phyloP scores from a whole-genome alignment of 2,888 invertebrate genomes.

The Emesis russula region DNA sequence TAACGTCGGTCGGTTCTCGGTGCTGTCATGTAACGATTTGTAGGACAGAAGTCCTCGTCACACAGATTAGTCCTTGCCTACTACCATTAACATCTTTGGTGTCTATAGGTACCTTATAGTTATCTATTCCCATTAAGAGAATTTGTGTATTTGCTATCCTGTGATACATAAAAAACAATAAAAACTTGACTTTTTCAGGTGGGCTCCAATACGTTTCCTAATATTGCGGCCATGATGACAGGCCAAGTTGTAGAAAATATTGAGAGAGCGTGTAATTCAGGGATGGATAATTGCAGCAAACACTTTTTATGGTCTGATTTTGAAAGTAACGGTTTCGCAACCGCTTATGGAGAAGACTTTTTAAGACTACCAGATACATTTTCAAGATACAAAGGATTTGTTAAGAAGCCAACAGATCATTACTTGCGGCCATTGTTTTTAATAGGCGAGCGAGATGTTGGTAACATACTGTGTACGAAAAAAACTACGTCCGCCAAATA shows the following conservation, averaged over 20 bases:
- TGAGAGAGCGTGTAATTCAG: conserved; percentile 94
- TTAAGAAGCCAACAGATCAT: conserved; percentile 98
- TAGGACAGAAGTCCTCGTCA: too few relatives aligned
- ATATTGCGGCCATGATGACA: conserved; percentile 98
- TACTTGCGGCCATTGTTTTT: conserved; percentile 98
- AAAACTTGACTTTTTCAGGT: conserved; percentile 93
- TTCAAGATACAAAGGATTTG: conserved; percentile 96
- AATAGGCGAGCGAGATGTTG: conserved; percentile 95
- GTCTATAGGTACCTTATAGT: too few relatives aligned
- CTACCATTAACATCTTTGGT: too few relatives aligned
- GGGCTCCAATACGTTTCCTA: conserved; percentile 99
- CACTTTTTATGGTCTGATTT: conserved; percentile 98
- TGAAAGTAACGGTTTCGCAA: conserved; percentile 97
- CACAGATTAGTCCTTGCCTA: too few relatives aligned
- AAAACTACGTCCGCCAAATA: conserved; percentile 96
- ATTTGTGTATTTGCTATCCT: too few relatives aligned
- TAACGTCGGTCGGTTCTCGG: too few relatives aligned
- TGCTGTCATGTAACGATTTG: too few relatives aligned
- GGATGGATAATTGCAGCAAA: conserved; percentile 96
- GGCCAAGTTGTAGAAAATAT: conserved; percentile 96
- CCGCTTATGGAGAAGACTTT: conserved; percentile 98
- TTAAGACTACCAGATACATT: conserved; percentile 97
- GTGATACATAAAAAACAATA: too few relatives aligned
- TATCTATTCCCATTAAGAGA: too few relatives aligned
- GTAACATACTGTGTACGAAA: conserved; percentile 92